Evolutionary conservation across 1,140 invertebrate genomes (phyloP), one percentile per base, ranked within the genome.

Genomic region (Caenorhabditis briggsae): DNA sequence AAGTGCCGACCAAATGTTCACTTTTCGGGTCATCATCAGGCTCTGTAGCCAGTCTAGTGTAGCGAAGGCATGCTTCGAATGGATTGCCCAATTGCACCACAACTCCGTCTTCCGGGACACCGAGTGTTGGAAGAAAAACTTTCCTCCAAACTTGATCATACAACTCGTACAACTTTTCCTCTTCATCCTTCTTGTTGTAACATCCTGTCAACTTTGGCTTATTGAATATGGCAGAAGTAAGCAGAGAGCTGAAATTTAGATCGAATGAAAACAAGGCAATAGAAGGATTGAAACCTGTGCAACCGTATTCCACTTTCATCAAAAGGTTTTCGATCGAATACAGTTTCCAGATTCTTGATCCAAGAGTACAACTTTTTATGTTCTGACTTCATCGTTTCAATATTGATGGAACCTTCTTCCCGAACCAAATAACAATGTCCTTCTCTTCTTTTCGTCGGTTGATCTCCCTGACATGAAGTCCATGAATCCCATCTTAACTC

Each of bases 401-500:
- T 82, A 8, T 82, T 82, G 3, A 82, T 56, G 11, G 83, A 84
- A 16, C 83, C 83, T 64, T 53, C 64, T 20, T 48, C 61, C n/a
- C 83, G 16, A 14, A 84, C 61, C 20, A 84, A 33, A 70, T 84
- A 64, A 43, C 83, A 84, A 48, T 84, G 83, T 16, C 33, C 59
- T 64, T 84, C 83, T 16, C 83, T 18, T 33, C 83, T 25, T 48
- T 74, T 74, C 46, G 65, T 74, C 16, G 59, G 83, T 18, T 65
- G 58, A 25, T 64, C 61, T 56, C 83, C 83, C 25, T 48, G 5
- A 20, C 83, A 84, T 16, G 59, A 48, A 14, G 83, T 84, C 61
- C 61, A 84, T 23, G 20, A 61, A 46, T 84, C 83, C 83, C 83
- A 84, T 33, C 83, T 61, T 43, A 84, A 25, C 53, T 84, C 83